phyloP scores from a whole-genome alignment of 2,113 vertebrate species.

The Leuciscus idus region DNA sequence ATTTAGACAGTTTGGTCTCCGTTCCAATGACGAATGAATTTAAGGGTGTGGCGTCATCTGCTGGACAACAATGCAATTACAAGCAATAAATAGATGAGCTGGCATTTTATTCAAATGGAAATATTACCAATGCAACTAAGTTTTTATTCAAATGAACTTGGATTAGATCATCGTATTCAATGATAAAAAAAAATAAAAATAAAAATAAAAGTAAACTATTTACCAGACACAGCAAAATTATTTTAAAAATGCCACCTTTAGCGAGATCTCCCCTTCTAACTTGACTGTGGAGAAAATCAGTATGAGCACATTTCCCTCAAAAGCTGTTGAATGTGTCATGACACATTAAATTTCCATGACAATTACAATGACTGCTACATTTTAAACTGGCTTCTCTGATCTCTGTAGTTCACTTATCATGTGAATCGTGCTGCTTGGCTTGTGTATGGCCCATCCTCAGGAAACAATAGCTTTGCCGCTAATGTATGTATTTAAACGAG shows the following conservation, averaged over 20 bases:
- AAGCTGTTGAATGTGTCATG: not conserved
- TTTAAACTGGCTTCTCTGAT: not conserved
- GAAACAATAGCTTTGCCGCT: not conserved
- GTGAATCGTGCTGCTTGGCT: not conserved
- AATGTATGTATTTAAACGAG: too few relatives aligned
- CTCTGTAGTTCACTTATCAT: slow-evolving; percentile 1
- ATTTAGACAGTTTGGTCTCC: not conserved
- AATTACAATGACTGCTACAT: not conserved
- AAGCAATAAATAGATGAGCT: not conserved
- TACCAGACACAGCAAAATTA: not conserved
- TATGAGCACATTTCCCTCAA: not conserved
- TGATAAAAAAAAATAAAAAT: too few relatives aligned
- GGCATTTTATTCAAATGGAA: not conserved
- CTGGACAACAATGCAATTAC: not conserved
- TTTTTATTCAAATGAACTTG: not conserved
- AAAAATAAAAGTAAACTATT: not conserved
- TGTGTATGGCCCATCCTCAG: not conserved
- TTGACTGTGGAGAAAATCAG: not conserved
- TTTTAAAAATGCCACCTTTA: too few relatives aligned
- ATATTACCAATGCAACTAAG: not conserved
- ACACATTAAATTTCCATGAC: not conserved
- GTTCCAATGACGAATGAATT: not conserved
- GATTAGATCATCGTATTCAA: not conserved
- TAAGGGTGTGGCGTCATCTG: not conserved
- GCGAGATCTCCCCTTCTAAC: not conserved